Conservation (phyloP, 2,113 vertebrate species). For the Eurystomus gularis region DNA sequence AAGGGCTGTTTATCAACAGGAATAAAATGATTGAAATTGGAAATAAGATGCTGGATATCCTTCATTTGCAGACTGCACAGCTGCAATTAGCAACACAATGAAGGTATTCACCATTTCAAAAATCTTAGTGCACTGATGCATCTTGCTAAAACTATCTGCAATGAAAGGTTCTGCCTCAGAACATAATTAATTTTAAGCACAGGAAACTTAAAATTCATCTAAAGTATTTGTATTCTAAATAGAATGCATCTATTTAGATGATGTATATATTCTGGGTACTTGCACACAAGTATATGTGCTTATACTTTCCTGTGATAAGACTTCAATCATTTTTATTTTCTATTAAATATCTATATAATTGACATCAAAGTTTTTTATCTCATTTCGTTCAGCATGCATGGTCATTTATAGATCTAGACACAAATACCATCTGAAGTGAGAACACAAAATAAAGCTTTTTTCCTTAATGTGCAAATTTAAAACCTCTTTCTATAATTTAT, state of each 20-base stretch:
- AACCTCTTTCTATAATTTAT: conserved; percentile 31
- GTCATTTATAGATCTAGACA: neutral
- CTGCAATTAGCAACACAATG: conserved; percentile 63
- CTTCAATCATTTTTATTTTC: conserved; percentile 45
- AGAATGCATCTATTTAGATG: neutral
- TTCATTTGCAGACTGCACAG: conserved; percentile 29
- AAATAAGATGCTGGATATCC: conserved; percentile 45
- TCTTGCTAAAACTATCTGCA: conserved; percentile 7
- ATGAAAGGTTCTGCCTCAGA: neutral
- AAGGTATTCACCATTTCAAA: conserved; percentile 20
- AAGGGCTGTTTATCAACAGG: conserved; percentile 58
- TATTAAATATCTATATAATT: conserved; percentile 12
- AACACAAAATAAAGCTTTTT: conserved; percentile 35
- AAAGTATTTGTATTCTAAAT: neutral
- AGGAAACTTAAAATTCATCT: neutral
- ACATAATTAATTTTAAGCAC: conserved; percentile 1
- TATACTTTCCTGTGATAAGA: neutral
- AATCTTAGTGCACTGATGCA: conserved; percentile 31
- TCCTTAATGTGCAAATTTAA: conserved; percentile 23
- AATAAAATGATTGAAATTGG: conserved; percentile 34
- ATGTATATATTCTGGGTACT: neutral
- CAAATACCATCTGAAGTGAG: conserved; percentile 7
- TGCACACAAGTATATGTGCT: neutral
- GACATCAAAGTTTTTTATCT: neutral
- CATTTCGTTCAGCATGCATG: neutral